A percentile compares a stretch with the other conserved stretches of the same genome.
Evolutionary conservation across 2,797 vertebrate genomes (phyloP).

Genomic region (Botia kubotai): DNA sequence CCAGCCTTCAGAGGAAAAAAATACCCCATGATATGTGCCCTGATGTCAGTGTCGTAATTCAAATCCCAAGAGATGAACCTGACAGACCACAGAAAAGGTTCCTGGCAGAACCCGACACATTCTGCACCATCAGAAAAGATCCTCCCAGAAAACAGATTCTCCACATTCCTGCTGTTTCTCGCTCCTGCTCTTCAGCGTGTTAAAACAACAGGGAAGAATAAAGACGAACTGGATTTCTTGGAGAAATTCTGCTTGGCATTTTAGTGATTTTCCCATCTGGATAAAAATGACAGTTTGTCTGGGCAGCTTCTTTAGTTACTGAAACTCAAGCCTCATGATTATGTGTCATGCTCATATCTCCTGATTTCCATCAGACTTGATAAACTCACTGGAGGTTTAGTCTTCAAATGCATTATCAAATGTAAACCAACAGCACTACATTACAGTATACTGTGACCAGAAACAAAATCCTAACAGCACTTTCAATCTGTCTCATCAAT

Average conservation of each 20-base stretch:
- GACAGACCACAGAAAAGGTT: constrained; percentile 13
- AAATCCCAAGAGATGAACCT: constrained; percentile 27
- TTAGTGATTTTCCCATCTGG: neutral
- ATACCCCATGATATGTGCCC: constrained; percentile 28
- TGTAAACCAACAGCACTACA: too few species aligned
- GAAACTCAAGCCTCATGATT: neutral
- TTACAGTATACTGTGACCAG: too few species aligned
- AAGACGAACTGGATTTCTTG: constrained; percentile 48
- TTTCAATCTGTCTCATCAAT: too few species aligned
- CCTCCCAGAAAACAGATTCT: constrained; percentile 45
- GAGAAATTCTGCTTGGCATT: constrained; percentile 22
- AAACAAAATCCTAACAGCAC: too few species aligned
- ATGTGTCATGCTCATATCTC: too few species aligned
- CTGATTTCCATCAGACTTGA: too few species aligned
- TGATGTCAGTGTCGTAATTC: constrained; percentile 50
- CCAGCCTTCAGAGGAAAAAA: constrained; percentile 3
- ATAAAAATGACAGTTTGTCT: constrained; percentile 5
- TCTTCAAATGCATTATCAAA: too few species aligned
- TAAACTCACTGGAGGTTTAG: too few species aligned
- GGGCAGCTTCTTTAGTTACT: neutral
- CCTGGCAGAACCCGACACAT: constrained; percentile 15
- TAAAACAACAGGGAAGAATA: constrained; percentile 52
- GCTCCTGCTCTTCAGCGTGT: constrained; percentile 44
- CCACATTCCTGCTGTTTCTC: constrained; percentile 57
- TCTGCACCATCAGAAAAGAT: neutral